Evolutionary conservation across 2,797 vertebrate species (phyloP).

Genomic region (Lemur catta): DNA sequence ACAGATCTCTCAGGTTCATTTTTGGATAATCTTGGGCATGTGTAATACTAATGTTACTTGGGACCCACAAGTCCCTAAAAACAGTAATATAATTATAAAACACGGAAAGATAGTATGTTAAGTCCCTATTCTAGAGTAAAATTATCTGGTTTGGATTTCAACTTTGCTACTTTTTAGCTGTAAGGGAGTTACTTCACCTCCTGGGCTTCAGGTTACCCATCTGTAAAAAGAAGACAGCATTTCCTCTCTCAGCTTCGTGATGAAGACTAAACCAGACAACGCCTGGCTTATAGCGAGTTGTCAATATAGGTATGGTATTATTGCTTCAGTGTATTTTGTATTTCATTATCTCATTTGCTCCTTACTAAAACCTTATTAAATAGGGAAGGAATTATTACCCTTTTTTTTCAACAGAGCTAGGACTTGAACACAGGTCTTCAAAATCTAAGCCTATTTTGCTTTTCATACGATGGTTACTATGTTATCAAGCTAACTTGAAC

Average conservation of each 20-base stretch:
- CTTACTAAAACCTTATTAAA: background rate
- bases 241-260: background rate
- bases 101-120: background rate
- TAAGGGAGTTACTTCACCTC: background rate
- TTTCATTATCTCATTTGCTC: conserved; percentile 13
- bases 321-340: background rate
- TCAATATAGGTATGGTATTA: background rate
- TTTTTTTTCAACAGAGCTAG: background rate
- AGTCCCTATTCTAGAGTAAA: background rate
- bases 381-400: background rate
- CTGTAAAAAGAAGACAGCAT: background rate
- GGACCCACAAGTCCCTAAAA: background rate
- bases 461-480: background rate
- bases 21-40: background rate
- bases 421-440: background rate
- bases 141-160: background rate
- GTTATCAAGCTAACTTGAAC: background rate
- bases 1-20: background rate
- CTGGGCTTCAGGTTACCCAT: background rate
- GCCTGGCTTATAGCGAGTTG: background rate
- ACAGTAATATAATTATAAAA: background rate
- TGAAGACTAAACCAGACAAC: background rate
- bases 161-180: background rate
- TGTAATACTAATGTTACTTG: background rate
- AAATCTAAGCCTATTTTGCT: background rate